These are phyloP conservation scores for Pantherophis alleghaniensis DNA, from an alignment of 2,797 vertebrate genomes.

Conservation along the genomic window DNA sequence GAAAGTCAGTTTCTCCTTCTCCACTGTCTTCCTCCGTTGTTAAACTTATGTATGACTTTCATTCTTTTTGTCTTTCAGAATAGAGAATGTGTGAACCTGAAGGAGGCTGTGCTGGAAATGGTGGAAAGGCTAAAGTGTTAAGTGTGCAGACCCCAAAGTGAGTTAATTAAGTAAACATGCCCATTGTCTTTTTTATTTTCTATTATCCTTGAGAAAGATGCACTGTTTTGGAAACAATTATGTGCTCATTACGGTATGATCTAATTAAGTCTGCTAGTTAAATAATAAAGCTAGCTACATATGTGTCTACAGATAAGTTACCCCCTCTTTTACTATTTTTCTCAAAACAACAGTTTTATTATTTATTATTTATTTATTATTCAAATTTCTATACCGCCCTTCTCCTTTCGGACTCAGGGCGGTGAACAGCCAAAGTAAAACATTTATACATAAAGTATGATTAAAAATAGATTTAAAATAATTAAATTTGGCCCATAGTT, in stretches of 20 bases:
- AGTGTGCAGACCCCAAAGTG: conserved; percentile 86
- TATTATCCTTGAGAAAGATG: conserved; percentile 55
- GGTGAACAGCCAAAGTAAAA: too few relatives aligned
- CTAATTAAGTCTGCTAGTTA: conserved; percentile 69
- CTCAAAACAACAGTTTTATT: conserved; percentile 18
- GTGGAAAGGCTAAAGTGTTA: conserved; percentile 84
- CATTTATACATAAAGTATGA: too few relatives aligned
- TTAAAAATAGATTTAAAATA: too few relatives aligned
- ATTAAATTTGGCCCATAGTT: too few relatives aligned
- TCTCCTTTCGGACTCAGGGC: too few relatives aligned
- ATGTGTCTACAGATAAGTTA: conserved; percentile 44
- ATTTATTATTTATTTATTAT: too few relatives aligned
- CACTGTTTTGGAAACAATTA: conserved; percentile 51
- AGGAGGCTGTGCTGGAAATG: conserved; percentile 82
- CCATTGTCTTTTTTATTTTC: conserved; percentile 37
- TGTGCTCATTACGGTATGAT: conserved; percentile 60
- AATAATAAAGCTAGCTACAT: conserved; percentile 24
- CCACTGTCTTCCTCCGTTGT: conserved; percentile 39
- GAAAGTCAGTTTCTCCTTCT: conserved; percentile 46
- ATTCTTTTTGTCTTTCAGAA: conserved; percentile 61
- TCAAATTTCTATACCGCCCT: too few relatives aligned
- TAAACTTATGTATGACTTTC: conserved; percentile 57
- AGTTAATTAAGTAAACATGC: conserved; percentile 63
- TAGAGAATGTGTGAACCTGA: conserved; percentile 79
- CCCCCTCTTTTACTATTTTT: conserved; percentile 43